Conservation (phyloP, 2,113 vertebrate genomes). For the Limnothrissa miodon region DNA sequence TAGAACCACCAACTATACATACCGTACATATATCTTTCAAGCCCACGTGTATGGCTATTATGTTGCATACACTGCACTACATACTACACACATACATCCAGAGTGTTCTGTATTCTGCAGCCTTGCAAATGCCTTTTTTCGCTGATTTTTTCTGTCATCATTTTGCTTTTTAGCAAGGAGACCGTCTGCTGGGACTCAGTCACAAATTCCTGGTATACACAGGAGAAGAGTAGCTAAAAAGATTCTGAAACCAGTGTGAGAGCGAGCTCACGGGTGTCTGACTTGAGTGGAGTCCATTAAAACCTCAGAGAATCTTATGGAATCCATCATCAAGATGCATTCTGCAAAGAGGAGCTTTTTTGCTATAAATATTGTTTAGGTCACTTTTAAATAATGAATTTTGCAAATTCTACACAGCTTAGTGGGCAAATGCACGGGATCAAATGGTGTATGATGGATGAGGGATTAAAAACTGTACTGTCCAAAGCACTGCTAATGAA, state of each 20-base stretch:
- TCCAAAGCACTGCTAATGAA: neutral
- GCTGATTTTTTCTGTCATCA: neutral
- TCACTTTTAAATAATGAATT: neutral
- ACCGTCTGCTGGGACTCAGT: neutral
- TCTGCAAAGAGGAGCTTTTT: neutral
- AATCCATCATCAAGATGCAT: neutral
- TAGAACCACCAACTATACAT: neutral
- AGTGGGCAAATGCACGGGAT: neutral
- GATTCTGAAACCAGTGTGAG: neutral
- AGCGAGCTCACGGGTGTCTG: neutral
- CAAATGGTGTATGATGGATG: neutral
- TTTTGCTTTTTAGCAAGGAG: neutral
- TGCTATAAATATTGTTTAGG: neutral
- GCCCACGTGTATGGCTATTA: neutral
- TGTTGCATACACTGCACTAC: neutral
- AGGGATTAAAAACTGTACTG: neutral
- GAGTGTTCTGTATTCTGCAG: neutral
- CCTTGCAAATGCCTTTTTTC: neutral
- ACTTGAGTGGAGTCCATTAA: neutral
- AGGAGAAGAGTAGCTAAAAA: neutral
- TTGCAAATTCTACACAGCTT: neutral
- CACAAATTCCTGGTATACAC: neutral
- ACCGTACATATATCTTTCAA: too few relatives aligned
- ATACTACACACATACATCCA: too few relatives aligned
- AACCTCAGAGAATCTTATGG: neutral